Evolutionary conservation across 2,888 invertebrate species (phyloP), one percentile per base, ranked within the genome.

Genomic region (Dascillus cervinus): DNA sequence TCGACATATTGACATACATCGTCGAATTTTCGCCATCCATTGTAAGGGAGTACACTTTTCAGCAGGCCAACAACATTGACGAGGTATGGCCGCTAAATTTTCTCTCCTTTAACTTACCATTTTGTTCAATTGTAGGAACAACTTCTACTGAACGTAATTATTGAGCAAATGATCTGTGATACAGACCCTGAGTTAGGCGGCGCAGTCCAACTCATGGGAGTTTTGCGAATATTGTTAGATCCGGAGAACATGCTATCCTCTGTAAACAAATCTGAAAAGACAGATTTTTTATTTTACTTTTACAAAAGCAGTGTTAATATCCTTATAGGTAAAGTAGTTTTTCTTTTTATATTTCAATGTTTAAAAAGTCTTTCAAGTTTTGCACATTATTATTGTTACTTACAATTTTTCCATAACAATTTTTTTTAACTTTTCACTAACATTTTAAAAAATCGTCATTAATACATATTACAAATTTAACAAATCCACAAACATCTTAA

Each of bases 301-400:
- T 99, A 99, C 71, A 95, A 94, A 66, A 88, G 94, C 68, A 94
- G 94, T 71, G 90, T 98, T 73, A 89, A 92, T 63, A 88, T 90
- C 31, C 74, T 98, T 52, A 90, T 95, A 69, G 84, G 87, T 86
- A 69, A 68, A 71, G 62, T 20, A 21, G 26, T 11, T 29, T 15
- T 20, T 29, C 9, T 12, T 6, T 10, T n/a, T 17, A n/a, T n/a
- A n/a, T n/a, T n/a, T n/a, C n/a, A n/a, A n/a, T n/a, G n/a, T n/a
- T n/a, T n/a, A n/a, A n/a, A n/a, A n/a, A n/a, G n/a, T n/a, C n/a
- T n/a, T n/a, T n/a, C n/a, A n/a, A n/a, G n/a, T n/a, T n/a, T n/a
- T n/a, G n/a, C n/a, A n/a, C n/a, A n/a, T n/a, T n/a, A n/a, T n/a
- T n/a, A n/a, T n/a, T n/a, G n/a, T n/a, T n/a, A n/a, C n/a, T n/a